These are phyloP conservation scores for Protobothrops flavoviridis DNA, from an alignment of 2,113 vertebrate genomes.

Conservation along the genomic window DNA sequence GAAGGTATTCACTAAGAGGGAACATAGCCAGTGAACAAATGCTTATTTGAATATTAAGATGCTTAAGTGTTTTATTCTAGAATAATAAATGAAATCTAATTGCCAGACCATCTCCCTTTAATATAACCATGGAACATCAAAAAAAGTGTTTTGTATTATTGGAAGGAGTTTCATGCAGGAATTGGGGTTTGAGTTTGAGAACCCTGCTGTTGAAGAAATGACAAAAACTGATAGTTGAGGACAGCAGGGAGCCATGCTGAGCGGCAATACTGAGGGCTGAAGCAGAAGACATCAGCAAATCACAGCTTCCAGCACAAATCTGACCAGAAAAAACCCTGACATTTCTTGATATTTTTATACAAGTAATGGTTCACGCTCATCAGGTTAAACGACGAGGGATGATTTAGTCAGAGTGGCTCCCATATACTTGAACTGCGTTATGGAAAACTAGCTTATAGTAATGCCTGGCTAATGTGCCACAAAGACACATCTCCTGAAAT, in stretches of 20 bases:
- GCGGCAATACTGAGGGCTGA: not conserved
- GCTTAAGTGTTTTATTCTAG: not conserved
- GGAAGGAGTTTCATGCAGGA: not conserved
- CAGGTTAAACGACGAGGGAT: not conserved
- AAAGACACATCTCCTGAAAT: not conserved
- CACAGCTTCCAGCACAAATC: not conserved
- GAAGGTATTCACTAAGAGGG: not conserved
- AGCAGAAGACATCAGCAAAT: not conserved
- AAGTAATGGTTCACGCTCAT: not conserved
- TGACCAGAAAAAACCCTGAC: not conserved
- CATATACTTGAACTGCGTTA: not conserved
- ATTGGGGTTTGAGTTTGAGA: not conserved
- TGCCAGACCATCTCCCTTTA: not conserved
- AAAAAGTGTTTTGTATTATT: not conserved
- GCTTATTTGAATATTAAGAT: not conserved
- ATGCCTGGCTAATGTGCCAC: not conserved
- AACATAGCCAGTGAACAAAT: not conserved
- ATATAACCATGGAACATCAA: not conserved
- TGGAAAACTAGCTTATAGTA: not conserved
- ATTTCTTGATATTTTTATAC: not conserved
- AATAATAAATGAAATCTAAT: not conserved
- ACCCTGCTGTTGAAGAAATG: not conserved
- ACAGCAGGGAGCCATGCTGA: not conserved
- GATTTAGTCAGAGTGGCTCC: not conserved
- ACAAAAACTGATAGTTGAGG: not conserved